These are phyloP conservation scores for Gnathonemus echidnorhynchus DNA, from an alignment of 2,113 vertebrate species.

Conservation along the genomic window DNA sequence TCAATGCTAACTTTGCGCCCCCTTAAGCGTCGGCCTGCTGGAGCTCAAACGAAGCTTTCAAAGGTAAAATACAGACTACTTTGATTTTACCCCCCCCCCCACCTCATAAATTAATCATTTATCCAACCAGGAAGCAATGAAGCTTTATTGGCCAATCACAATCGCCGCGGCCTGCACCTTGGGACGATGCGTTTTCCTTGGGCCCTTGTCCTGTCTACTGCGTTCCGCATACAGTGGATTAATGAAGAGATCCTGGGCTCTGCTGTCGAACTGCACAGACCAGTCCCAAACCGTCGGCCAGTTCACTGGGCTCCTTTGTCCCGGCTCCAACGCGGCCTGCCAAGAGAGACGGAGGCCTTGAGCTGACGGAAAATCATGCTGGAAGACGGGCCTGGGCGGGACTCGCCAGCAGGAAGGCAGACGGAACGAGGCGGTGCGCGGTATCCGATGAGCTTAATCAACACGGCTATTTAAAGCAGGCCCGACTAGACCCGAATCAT, in stretches of 20 bases:
- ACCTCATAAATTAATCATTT: background rate
- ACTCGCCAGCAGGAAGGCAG: background rate
- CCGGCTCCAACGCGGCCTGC: conserved; percentile 62
- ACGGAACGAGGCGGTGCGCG: background rate
- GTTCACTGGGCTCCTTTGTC: conserved; percentile 65
- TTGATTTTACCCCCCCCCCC: background rate
- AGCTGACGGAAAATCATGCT: background rate
- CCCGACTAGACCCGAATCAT: background rate
- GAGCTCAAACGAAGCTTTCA: background rate
- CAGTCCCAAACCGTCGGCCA: conserved; percentile 79
- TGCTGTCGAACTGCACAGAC: conserved; percentile 77
- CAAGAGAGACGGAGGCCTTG: conserved; percentile 54
- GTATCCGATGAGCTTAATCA: background rate
- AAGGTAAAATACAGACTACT: background rate
- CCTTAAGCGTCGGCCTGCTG: background rate
- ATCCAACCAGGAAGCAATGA: background rate
- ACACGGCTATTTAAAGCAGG: background rate
- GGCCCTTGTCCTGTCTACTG: conserved; percentile 60
- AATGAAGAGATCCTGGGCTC: conserved; percentile 71
- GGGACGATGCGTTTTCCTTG: conserved; percentile 56
- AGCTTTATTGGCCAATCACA: background rate
- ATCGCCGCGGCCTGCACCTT: conserved; percentile 57
- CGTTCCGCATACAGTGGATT: conserved; percentile 78
- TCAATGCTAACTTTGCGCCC: background rate
- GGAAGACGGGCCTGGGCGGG: background rate